A percentile compares a stretch with the other conserved stretches of the same genome.
Evolutionary conservation across 2,113 vertebrate species (phyloP).

Genomic region (Vulpes lagopus): DNA sequence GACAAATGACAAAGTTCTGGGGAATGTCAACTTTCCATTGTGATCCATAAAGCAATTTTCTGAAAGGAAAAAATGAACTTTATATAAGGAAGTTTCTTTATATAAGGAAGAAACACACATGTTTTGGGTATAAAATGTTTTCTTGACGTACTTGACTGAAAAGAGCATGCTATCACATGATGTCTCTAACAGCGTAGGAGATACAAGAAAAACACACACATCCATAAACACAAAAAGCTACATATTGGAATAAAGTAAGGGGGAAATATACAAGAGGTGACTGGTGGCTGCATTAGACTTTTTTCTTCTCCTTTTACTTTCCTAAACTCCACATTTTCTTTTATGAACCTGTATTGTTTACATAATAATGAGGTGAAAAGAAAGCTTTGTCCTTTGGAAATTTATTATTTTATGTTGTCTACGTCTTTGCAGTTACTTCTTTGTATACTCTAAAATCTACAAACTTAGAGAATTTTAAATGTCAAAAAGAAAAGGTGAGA

Average conservation of each 20-base stretch:
- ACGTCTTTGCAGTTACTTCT: constrained; percentile 41
- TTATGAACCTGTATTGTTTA: background rate
- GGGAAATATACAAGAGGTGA: background rate
- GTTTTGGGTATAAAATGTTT: background rate
- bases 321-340: background rate
- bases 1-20: background rate
- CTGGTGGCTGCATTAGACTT: background rate
- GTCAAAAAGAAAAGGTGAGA: constrained; percentile 36
- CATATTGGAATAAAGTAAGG: background rate
- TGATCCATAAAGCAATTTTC: background rate
- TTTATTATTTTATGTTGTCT: constrained; percentile 12
- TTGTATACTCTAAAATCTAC: background rate
- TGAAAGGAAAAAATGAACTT: constrained; percentile 13
- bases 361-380: background rate
- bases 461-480: background rate
- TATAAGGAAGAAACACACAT: background rate
- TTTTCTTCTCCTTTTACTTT: background rate
- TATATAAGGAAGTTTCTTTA: constrained; percentile 10
- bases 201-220: background rate
- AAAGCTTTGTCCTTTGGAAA: background rate
- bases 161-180: background rate
- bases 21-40: background rate
- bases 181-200: background rate
- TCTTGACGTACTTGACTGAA: background rate
- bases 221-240: background rate